Base-by-base conservation (phyloP, 2,888 invertebrate species). In the Erannis defoliaria region DNA sequence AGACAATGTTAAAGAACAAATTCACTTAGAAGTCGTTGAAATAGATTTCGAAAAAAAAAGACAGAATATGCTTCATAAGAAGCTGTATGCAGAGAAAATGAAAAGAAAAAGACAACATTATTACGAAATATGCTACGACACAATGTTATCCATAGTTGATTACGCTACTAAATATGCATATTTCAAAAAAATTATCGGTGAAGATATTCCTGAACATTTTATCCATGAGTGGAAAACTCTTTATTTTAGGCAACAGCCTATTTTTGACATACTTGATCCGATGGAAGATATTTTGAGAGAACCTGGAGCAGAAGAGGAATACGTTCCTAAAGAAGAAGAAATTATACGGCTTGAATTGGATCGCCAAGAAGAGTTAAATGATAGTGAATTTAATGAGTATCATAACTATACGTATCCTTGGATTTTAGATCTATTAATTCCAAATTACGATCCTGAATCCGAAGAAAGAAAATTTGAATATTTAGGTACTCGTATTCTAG, bases 361-460 rank as follows among this genome's bases (percentile, higher is more conserved):
- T 51, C 88, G 94, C 42, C 94, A 94, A 75, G 89, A 94, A 63
- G 80, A 85, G 12, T 74, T 95, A 43, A 94, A 94, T 78, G 89
- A 94, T 45, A 80, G 80, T 35, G 94, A 95, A 70, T 94, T 95
- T 67, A 77, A 88, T 23, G 93, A 94, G 67, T 96, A 96, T 78
- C 86, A 93, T 51, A 80, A 91, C 61, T 90, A 92, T 61, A 78
- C 81, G 10, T 83, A 90, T 64, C 94, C 94, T 0, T 96, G 95
- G 95, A 79, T 76, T 49, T 77, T 94, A 54, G 85, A 93, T 55
- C 78, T 85, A 43, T 82, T 94, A 37, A 74, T 90, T 54, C 88
- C 89, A 4, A 87, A 91, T 66, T 86, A 85, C 68, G 84, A 90
- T 43, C 75, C 85, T 0, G 86, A 91, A 55, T 85, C 85, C 10